phyloP scores from a whole-genome alignment of 2,797 vertebrate genomes.

The Salmo trutta region DNA sequence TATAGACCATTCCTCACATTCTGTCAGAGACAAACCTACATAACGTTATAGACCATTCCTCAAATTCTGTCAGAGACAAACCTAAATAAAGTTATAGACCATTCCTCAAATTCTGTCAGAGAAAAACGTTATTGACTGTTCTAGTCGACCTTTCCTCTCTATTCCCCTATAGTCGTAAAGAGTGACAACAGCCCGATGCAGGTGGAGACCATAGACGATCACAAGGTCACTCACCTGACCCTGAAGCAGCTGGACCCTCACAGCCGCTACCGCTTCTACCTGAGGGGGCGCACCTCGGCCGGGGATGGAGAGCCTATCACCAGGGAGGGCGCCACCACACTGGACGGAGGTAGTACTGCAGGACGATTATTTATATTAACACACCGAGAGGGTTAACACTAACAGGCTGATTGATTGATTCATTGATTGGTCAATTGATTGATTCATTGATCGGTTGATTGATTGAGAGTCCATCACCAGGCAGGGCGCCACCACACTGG shows the following conservation, averaged over 20 bases:
- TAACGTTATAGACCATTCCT: conserved; percentile 18
- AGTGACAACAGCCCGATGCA: conserved; percentile 67
- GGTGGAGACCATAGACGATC: conserved; percentile 62
- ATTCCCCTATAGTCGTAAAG: conserved; percentile 57
- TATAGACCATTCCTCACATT: conserved; percentile 1
- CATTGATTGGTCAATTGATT: too few relatives aligned
- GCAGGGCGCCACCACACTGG: conserved; percentile 81
- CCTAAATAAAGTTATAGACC: conserved; percentile 24
- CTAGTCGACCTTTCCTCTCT: conserved; percentile 30
- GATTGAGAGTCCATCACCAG: conserved; percentile 50
- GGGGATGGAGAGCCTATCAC: conserved; percentile 76
- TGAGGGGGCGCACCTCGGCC: conserved; percentile 76
- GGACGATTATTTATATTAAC: conserved; percentile 61
- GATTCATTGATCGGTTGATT: too few relatives aligned
- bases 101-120: not conserved
- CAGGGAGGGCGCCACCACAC: conserved; percentile 79
- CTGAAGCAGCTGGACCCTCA: conserved; percentile 75
- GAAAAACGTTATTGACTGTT: conserved; percentile 10
- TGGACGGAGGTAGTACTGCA: conserved; percentile 80
- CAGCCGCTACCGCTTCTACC: conserved; percentile 81
- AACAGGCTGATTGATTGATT: conserved; percentile 59
- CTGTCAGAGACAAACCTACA: conserved; percentile 13
- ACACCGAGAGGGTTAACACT: conserved; percentile 6
- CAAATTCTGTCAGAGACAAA: conserved; percentile 5
- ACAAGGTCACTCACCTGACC: conserved; percentile 60